Percentiles rank a stretch among this genome's conserved stretches.
Conservation (phyloP, 2,113 vertebrate species). For the Podiceps cristatus region DNA sequence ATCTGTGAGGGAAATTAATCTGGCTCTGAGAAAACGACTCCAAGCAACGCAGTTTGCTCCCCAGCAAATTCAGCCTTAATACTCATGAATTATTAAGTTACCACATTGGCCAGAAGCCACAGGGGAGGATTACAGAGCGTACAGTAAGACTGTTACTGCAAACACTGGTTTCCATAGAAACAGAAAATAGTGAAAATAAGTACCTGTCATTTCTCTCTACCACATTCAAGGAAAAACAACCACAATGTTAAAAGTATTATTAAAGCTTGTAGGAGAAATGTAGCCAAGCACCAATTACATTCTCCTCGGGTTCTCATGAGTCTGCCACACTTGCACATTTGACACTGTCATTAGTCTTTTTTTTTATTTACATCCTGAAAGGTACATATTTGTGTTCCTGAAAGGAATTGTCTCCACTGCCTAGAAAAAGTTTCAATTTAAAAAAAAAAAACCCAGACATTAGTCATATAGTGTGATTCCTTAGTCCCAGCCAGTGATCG, state of each 20-base stretch:
- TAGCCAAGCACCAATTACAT: not conserved
- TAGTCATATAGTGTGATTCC: not conserved
- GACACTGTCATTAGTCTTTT: not conserved
- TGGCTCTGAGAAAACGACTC: conserved; percentile 38
- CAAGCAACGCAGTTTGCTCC: conserved; percentile 29
- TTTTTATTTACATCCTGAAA: not conserved
- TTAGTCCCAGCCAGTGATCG: rapidly evolving
- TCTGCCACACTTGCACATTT: not conserved
- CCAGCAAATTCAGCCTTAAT: conserved; percentile 47
- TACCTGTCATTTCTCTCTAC: conserved; percentile 41
- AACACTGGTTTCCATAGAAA: conserved; percentile 65
- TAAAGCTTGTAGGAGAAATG: conserved; percentile 14
- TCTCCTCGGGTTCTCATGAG: not conserved
- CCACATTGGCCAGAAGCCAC: conserved; percentile 22
- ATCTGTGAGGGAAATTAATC: conserved; percentile 53
- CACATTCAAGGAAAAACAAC: conserved; percentile 24
- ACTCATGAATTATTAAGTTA: conserved; percentile 58
- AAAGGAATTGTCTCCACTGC: not conserved
- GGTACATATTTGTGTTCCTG: not conserved
- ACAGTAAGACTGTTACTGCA: conserved; percentile 42
- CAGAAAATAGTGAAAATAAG: conserved; percentile 64
- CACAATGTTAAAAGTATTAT: not conserved
- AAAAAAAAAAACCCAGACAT: not conserved
- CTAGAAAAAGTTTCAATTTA: not conserved
- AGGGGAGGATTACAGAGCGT: conserved; percentile 42